Evolutionary conservation across 2,797 vertebrate genomes (phyloP).

Genomic region (Novumbra hubbsi): DNA sequence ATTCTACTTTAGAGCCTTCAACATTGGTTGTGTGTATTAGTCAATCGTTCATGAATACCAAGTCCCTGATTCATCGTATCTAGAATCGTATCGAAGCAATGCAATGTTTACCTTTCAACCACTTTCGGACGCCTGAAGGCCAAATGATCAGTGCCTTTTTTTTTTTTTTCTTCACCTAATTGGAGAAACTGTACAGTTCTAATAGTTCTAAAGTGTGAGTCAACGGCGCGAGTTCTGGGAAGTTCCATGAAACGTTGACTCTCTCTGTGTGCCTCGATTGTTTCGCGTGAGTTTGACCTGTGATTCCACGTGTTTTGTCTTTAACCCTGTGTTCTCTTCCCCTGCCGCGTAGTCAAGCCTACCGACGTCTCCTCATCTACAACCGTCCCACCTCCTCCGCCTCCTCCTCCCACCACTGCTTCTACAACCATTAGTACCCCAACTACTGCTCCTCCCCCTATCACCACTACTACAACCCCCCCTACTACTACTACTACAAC

Average conservation of each 20-base stretch:
- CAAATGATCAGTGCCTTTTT: background rate
- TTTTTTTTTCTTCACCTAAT: background rate
- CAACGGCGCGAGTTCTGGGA: conserved; percentile 2
- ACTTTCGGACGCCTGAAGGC: background rate
- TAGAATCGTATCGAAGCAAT: background rate
- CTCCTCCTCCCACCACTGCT: conserved; percentile 68
- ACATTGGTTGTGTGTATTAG: background rate
- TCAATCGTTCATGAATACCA: background rate
- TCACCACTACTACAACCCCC: conserved; percentile 59
- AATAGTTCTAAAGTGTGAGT: background rate
- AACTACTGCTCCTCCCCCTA: conserved; percentile 50
- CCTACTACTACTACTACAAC: conserved; percentile 54
- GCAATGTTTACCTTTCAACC: background rate
- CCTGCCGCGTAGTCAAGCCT: conserved; percentile 73
- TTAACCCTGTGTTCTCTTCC: conserved; percentile 73
- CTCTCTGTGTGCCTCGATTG: conserved; percentile 28
- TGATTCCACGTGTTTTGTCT: conserved; percentile 41
- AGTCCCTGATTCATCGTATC: background rate
- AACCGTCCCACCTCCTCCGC: conserved; percentile 65
- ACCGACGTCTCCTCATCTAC: conserved; percentile 71
- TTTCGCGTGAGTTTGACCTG: conserved; percentile 31
- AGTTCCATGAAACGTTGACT: background rate
- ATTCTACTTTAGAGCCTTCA: conserved; percentile 4
- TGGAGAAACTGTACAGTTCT: background rate
- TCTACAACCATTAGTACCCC: conserved; percentile 71